These are phyloP conservation scores for Salmo trutta DNA, from an alignment of 2,797 vertebrate species.

Conservation along the genomic window DNA sequence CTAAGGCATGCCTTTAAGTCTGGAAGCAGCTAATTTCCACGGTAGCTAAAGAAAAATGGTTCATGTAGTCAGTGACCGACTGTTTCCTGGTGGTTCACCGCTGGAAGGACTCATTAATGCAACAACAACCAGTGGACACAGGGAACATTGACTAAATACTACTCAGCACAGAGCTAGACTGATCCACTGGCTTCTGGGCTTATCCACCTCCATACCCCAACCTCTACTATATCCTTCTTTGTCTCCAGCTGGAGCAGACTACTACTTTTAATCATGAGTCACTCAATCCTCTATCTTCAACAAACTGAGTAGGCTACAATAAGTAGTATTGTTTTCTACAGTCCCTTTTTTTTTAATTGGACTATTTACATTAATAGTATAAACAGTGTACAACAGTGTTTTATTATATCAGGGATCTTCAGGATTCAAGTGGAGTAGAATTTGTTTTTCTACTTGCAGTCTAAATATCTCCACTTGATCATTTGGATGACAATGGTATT, in stretches of 20 bases:
- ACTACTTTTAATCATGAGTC: no score
- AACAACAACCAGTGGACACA: neutral
- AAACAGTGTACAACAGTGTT: neutral
- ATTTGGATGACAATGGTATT: no score
- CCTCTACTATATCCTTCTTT: no score
- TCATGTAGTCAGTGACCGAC: slow-evolving; percentile 4
- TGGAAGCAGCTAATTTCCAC: slow-evolving; percentile 15
- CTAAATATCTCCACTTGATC: no score
- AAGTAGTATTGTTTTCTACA: no score
- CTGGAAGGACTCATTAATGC: slow-evolving; percentile 12
- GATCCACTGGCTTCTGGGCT: neutral
- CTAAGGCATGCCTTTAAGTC: slow-evolving; percentile 25
- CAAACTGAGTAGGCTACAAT: no score
- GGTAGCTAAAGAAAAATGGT: slow-evolving; percentile 27
- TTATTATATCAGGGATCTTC: neutral
- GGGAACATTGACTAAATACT: neutral
- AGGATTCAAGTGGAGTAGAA: neutral
- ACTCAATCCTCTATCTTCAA: no score
- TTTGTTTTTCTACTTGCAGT: no score
- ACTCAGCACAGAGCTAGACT: neutral
- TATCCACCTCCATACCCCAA: neutral
- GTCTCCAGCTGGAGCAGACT: no score
- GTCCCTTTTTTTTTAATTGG: no score
- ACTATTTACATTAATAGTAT: no score
- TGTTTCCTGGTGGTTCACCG: slow-evolving; percentile 25